Evolutionary conservation across 2,888 invertebrate genomes (phyloP), one percentile per base, ranked within the genome.

Genomic region (Pollenia labialis): DNA sequence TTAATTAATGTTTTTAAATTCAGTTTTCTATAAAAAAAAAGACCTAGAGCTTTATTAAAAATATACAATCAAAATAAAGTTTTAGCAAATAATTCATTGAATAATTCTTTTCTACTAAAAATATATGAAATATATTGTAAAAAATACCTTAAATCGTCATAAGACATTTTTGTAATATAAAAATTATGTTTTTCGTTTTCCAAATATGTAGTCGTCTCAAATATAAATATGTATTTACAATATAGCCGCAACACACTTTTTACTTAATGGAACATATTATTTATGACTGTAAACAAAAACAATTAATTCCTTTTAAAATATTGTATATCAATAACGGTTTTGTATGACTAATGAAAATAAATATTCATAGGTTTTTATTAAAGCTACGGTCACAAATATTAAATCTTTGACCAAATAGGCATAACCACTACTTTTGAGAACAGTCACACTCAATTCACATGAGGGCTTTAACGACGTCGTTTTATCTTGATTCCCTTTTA

Each of bases 91-190:
- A 46, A 40, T 50, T 50, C 14, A 58, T 71, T 62, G 60, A 71
- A 52, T 44, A 44, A 71, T 71, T 44, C 18, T 10, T 56, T 50
- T 44, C 12, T 12, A 68, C 6, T 52, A 6, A 3, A 50, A 32
- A 60, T n/a, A n/a, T 32, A 44, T 32, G 8, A n/a, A 79, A 32
- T 58, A 66, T 16, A 58, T 81, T 66, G 40, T 6, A 50, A 46
- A 56, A 81, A 64, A 64, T 85, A 85, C 85, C 85, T 85, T 80
- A 81, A 72, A 50, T 64, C 76, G 58, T 81, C 85, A 56, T 85
- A 85, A 81, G 58, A 52, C 85, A 81, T 85, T 77, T 81, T 81
- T 44, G 9, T 68, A 50, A 64, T 72, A 23, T 44, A 56, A 4
- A 44, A 71, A 64, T 54, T 56, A 58, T 12, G 18, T 52, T 18